These are phyloP conservation scores for Metaphire vulgaris DNA, from an alignment of 1,140 invertebrate species.

Conservation along the genomic window DNA sequence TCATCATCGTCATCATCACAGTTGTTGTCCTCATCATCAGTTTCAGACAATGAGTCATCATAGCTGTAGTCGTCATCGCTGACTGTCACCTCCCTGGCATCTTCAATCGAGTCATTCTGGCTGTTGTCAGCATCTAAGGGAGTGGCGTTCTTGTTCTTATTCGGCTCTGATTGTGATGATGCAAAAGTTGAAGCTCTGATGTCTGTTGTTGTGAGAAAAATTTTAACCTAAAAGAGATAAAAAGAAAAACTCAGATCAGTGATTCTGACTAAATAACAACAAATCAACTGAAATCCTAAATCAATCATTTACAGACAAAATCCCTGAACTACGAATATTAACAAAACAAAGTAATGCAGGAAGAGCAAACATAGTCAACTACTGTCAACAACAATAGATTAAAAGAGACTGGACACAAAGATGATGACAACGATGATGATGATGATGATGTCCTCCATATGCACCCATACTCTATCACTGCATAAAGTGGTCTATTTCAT, in stretches of 20 bases:
- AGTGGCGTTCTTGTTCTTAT: not conserved
- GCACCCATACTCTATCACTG: too few relatives aligned
- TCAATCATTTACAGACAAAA: not conserved
- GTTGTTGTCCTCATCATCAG: not conserved
- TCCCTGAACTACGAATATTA: not conserved
- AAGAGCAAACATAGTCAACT: too few relatives aligned
- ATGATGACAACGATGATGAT: too few relatives aligned
- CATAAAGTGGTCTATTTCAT: too few relatives aligned
- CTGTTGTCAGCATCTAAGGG: not conserved
- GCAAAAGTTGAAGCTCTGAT: not conserved
- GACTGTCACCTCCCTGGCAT: not conserved
- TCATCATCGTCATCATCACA: not conserved
- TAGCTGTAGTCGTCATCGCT: not conserved
- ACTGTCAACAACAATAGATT: too few relatives aligned
- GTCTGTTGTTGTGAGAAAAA: not conserved
- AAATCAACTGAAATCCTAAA: not conserved
- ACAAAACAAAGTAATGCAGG: too few relatives aligned
- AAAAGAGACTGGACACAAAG: too few relatives aligned
- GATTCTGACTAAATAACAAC: not conserved
- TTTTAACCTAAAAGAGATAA: not conserved
- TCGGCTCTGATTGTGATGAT: not conserved
- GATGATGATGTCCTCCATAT: too few relatives aligned
- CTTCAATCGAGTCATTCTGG: not conserved
- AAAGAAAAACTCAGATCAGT: not conserved
- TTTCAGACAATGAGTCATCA: not conserved